phyloP scores from a whole-genome alignment of 1,140 invertebrate genomes.

The Ctenoplectra terminalis region DNA sequence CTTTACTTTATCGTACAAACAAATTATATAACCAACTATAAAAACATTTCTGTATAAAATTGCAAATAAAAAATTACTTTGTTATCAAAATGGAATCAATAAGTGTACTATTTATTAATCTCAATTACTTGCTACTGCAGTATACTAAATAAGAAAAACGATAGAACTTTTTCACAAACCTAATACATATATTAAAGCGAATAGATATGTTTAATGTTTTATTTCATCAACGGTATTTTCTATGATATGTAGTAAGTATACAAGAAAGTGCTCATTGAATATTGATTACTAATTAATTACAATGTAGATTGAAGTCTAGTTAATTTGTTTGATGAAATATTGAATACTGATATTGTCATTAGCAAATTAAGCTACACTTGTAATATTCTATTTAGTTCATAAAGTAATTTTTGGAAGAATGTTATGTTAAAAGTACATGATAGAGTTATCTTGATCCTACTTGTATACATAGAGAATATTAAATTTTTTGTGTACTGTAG shows the following conservation, averaged over 20 bases:
- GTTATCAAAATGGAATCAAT: background rate
- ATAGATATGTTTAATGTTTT: slow-evolving; percentile 40
- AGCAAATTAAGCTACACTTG: slow-evolving; percentile 9
- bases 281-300: slow-evolving; percentile 26
- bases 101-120: background rate
- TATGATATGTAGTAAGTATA: slow-evolving; percentile 43
- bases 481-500: slow-evolving; percentile 12
- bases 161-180: slow-evolving; percentile 27
- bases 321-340: background rate
- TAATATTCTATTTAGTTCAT: slow-evolving; percentile 10
- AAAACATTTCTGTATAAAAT: background rate
- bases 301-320: background rate
- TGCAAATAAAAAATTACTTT: background rate
- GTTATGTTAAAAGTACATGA: slow-evolving; percentile 14
- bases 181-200: slow-evolving; percentile 23
- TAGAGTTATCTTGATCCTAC: slow-evolving; percentile 3
- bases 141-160: background rate
- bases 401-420: background rate
- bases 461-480: slow-evolving; percentile 26
- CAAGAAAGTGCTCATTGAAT: slow-evolving; percentile 20
- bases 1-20: background rate
- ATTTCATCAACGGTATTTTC: slow-evolving; percentile 17
- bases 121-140: background rate
- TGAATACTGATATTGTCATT: slow-evolving; percentile 14
- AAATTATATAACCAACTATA: too few species aligned